phyloP scores from a whole-genome alignment of 64 coral and sea anemone species.

The Montipora foliosa region DNA sequence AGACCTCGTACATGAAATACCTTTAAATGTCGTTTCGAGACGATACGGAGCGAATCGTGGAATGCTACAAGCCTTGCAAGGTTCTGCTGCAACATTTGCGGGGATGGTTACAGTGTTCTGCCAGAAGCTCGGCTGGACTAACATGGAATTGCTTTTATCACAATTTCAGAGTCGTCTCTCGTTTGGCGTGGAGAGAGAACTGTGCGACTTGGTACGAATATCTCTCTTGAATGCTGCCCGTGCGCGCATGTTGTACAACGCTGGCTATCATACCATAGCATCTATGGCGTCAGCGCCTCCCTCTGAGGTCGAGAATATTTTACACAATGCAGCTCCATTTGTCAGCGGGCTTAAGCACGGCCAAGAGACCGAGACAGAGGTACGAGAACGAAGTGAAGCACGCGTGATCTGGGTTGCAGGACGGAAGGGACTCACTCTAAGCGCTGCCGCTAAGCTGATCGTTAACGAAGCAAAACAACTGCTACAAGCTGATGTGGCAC shows the following conservation, averaged over 20 bases:
- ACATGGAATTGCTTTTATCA: slow-evolving; percentile 84
- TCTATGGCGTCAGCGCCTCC: slow-evolving; percentile 70
- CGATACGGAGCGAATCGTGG: slow-evolving; percentile 92
- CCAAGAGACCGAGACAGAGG: slow-evolving; percentile 89
- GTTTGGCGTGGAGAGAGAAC: slow-evolving; percentile 95
- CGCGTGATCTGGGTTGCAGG: slow-evolving; percentile 95
- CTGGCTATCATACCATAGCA: slow-evolving; percentile 92
- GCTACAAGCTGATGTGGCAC: slow-evolving; percentile 85
- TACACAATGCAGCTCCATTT: slow-evolving; percentile 91
- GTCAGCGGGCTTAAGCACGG: slow-evolving; percentile 73
- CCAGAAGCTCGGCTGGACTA: slow-evolving; percentile 94
- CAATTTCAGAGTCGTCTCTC: slow-evolving; percentile 96
- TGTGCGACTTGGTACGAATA: slow-evolving; percentile 94
- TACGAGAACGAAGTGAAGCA: slow-evolving; percentile 70
- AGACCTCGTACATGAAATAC: slow-evolving; percentile 92
- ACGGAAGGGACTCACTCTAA: slow-evolving; percentile 71
- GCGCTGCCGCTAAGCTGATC: slow-evolving; percentile 71
- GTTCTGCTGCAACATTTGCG: slow-evolving; percentile 94
- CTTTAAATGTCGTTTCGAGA: slow-evolving; percentile 80
- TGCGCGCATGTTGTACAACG: slow-evolving; percentile 96
- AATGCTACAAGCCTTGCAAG: slow-evolving; percentile 95
- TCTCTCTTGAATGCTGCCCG: slow-evolving; percentile 92
- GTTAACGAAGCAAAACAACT: slow-evolving; percentile 74
- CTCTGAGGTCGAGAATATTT: slow-evolving; percentile 76
- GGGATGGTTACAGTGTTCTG: slow-evolving; percentile 99